phyloP scores from a whole-genome alignment of 2,113 vertebrate genomes.

The Chauna torquata region DNA sequence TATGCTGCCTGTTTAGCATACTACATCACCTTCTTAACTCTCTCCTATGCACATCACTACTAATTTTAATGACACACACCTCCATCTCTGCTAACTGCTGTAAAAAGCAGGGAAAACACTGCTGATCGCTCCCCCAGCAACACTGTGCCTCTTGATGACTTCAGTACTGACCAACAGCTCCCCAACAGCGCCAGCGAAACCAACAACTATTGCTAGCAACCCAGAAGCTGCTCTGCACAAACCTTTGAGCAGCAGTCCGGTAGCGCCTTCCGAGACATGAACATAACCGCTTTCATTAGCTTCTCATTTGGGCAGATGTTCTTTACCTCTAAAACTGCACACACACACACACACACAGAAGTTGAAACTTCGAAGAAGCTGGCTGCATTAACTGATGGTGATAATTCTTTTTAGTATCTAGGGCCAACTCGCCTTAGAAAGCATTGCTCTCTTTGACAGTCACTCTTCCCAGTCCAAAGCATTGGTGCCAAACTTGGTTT shows the following conservation, averaged over 20 bases:
- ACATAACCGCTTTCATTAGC: background rate
- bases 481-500: background rate
- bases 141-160: background rate
- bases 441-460: background rate
- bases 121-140: background rate
- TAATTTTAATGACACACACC: background rate
- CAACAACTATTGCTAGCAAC: background rate
- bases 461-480: background rate
- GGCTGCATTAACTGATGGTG: background rate
- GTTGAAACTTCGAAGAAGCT: background rate
- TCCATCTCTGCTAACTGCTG: background rate
- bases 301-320: background rate
- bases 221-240: background rate
- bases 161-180: rapidly evolving
- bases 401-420: background rate
- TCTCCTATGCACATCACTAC: background rate
- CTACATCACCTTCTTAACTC: background rate
- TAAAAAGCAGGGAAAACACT: background rate
- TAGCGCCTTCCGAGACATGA: background rate
- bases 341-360: background rate
- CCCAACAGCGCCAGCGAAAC: background rate
- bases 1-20: background rate
- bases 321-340: background rate
- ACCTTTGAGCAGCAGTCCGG: background rate
- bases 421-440: background rate